Percentiles rank a stretch among this genome's conserved stretches.
Evolutionary conservation across 2,888 invertebrate species (phyloP).

Genomic region (Drosophila niveifrons): DNA sequence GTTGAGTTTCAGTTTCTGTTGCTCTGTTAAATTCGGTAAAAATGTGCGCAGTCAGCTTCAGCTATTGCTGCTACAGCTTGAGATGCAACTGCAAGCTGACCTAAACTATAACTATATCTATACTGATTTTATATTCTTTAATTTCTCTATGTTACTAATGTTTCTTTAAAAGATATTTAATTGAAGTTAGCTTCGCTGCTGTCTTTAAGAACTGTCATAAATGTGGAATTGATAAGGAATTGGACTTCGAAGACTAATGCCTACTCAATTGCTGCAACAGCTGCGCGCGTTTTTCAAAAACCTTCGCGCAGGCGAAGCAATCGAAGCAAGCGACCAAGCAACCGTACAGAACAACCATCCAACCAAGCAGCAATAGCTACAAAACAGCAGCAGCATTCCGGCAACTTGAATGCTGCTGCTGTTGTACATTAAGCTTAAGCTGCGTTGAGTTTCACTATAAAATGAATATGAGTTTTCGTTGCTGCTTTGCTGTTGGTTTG

Average conservation of each 20-base stretch:
- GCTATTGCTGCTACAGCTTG: constrained; percentile 5
- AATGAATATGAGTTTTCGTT: constrained; percentile 75
- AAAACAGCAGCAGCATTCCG: constrained; percentile 33
- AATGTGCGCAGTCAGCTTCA: constrained; percentile 76
- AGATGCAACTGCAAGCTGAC: neutral
- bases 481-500: constrained; percentile 64
- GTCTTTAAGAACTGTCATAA: neutral
- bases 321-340: constrained; percentile 36
- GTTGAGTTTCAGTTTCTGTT: constrained; percentile 75
- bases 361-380: constrained; percentile 36
- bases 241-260: constrained; percentile 4
- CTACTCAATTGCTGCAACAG: constrained; percentile 40
- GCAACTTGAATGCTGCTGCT: constrained; percentile 49
- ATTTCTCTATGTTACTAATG: neutral
- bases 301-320: constrained; percentile 67
- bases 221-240: neutral
- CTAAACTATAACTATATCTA: neutral
- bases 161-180: neutral
- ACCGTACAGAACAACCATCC: constrained; percentile 34
- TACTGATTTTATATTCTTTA: neutral
- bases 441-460: constrained; percentile 76
- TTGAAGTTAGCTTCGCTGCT: neutral
- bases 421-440: constrained; percentile 69
- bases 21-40: constrained; percentile 75
- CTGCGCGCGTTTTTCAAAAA: constrained; percentile 58